Evolutionary conservation across 2,797 vertebrate species (phyloP).

Genomic region (Takifugu ocellatus): DNA sequence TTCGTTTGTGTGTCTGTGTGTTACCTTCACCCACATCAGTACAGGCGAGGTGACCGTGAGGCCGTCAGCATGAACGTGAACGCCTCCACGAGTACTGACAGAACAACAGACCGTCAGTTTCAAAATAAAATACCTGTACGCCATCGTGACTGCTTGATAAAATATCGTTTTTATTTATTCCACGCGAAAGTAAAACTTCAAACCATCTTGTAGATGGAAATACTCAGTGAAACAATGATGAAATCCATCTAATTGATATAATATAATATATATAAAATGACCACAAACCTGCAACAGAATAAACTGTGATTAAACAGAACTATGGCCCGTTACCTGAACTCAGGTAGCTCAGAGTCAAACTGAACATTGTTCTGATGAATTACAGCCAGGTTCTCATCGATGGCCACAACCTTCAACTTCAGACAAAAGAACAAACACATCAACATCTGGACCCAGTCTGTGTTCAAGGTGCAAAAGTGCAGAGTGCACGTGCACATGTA

Average conservation of each 20-base stretch:
- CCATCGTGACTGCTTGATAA: too few relatives aligned
- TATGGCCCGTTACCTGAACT: constrained; percentile 81
- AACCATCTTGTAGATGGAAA: too few relatives aligned
- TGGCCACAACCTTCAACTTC: constrained; percentile 85
- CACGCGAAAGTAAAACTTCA: too few relatives aligned
- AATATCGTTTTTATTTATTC: too few relatives aligned
- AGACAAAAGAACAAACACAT: neutral
- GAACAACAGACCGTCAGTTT: neutral
- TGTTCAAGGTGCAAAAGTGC: neutral
- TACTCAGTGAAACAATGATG: too few relatives aligned
- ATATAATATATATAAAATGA: too few relatives aligned
- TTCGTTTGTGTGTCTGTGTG: neutral
- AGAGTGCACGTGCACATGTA: neutral
- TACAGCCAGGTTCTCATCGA: constrained; percentile 78
- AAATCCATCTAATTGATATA: too few relatives aligned
- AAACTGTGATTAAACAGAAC: neutral
- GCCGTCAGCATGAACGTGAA: constrained; percentile 80
- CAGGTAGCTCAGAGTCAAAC: constrained; percentile 87
- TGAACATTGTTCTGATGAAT: constrained; percentile 83
- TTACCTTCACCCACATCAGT: constrained; percentile 95
- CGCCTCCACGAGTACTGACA: constrained; percentile 86
- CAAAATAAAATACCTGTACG: constrained; percentile 5
- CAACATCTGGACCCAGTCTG: neutral
- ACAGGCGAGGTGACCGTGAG: constrained; percentile 91
- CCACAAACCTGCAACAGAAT: too few relatives aligned